phyloP scores from a whole-genome alignment of 2,888 invertebrate genomes.

The Osmoderma eremita region DNA sequence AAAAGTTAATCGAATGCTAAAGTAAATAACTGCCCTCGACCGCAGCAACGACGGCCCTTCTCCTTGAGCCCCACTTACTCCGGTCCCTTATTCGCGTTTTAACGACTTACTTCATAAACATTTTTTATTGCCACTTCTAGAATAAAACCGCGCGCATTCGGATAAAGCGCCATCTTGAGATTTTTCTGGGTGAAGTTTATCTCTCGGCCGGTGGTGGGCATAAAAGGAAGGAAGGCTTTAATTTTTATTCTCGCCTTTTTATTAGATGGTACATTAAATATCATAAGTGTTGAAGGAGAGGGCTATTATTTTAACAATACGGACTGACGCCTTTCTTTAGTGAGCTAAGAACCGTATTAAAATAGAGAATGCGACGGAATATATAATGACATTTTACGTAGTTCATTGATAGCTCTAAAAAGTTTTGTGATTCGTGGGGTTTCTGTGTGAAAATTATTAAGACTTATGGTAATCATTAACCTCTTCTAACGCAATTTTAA shows the following conservation, averaged over 20 bases:
- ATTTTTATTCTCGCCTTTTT: conserved; percentile 74
- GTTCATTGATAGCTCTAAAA: too few relatives aligned
- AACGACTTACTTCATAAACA: conserved; percentile 35
- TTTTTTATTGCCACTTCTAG: conserved; percentile 21
- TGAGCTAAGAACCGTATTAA: too few relatives aligned
- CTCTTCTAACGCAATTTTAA: too few relatives aligned
- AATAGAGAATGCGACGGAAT: too few relatives aligned
- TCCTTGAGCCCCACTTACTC: background rate
- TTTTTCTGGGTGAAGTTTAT: conserved; percentile 7
- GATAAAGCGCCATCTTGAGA: conserved; percentile 28
- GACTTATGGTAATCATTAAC: too few relatives aligned
- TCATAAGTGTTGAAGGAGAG: too few relatives aligned
- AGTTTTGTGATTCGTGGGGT: too few relatives aligned
- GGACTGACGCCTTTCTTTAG: too few relatives aligned
- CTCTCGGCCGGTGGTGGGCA: background rate
- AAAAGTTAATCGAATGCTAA: conserved; percentile 32
- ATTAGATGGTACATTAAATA: conserved; percentile 65
- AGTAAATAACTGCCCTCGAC: conserved; percentile 20
- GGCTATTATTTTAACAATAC: too few relatives aligned
- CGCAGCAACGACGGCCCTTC: background rate
- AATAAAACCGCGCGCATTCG: conserved; percentile 20
- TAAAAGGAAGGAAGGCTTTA: conserved; percentile 14
- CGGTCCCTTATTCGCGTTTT: conserved; percentile 17
- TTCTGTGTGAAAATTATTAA: too few relatives aligned
- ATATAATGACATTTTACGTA: too few relatives aligned